These are phyloP conservation scores for Mormoops blainvillei DNA, from an alignment of 2,113 vertebrate genomes.

Conservation along the genomic window DNA sequence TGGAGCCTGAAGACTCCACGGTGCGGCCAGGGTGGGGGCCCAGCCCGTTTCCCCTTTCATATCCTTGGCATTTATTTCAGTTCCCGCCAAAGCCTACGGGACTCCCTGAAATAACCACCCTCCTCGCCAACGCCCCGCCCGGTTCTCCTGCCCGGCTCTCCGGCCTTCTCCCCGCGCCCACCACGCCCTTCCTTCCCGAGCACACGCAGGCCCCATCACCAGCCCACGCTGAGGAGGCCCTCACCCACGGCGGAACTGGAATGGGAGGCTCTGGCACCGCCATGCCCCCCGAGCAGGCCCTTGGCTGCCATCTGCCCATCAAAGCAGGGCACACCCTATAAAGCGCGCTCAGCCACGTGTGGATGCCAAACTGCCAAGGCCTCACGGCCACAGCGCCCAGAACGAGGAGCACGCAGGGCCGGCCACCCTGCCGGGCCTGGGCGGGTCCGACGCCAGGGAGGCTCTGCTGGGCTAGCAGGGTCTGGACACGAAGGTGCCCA, in stretches of 20 bases:
- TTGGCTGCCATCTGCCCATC: no score
- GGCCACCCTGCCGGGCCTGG: accelerated
- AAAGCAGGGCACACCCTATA: not conserved
- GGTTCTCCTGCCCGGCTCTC: not conserved
- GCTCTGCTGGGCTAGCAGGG: not conserved
- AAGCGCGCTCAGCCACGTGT: accelerated
- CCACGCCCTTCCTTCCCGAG: not conserved
- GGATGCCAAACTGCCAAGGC: accelerated
- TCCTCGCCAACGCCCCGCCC: accelerated
- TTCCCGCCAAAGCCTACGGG: not conserved
- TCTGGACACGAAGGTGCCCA: accelerated
- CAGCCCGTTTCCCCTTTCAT: constrained; percentile 60
- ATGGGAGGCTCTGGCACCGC: not conserved
- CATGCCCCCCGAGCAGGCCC: not conserved
- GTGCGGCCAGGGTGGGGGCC: not conserved
- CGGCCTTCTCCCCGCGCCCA: accelerated
- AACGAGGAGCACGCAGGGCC: not conserved
- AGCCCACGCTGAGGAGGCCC: not conserved
- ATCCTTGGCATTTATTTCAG: constrained; percentile 36
- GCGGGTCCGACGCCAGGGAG: not conserved
- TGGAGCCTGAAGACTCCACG: accelerated
- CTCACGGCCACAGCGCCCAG: accelerated
- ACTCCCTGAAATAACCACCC: not conserved
- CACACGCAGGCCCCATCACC: not conserved
- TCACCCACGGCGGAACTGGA: not conserved